A percentile compares a stretch with the other conserved stretches of the same genome.
Conservation (phyloP, 2,797 vertebrate species). For the Vireo griseus region DNA sequence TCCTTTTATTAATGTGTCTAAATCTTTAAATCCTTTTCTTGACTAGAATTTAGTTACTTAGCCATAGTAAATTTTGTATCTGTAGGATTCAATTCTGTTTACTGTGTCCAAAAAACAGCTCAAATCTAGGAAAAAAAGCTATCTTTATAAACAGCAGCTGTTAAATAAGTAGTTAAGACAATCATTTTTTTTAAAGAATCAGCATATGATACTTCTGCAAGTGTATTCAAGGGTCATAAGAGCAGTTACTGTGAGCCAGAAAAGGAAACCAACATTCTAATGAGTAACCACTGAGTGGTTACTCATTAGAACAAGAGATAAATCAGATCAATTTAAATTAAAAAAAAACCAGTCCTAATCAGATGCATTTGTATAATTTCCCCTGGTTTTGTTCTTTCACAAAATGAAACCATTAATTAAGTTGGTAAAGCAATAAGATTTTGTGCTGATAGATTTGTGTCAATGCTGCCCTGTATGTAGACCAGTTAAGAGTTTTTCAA, state of each 20-base stretch:
- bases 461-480: not conserved
- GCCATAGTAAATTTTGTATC: not conserved
- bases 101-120: not conserved
- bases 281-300: too few relatives aligned
- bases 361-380: not conserved
- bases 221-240: not conserved
- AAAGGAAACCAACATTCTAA: not conserved
- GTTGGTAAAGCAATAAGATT: not conserved
- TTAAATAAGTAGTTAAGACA: not conserved
- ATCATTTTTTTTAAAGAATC: not conserved
- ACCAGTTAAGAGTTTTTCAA: slow-evolving; percentile 1
- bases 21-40: not conserved
- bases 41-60: not conserved
- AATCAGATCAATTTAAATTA: not conserved
- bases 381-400: not conserved
- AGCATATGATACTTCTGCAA: not conserved
- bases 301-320: not conserved
- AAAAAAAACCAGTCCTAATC: not conserved
- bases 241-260: not conserved
- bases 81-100: not conserved
- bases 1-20: not conserved
- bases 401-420: not conserved
- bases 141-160: not conserved
- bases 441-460: slow-evolving; percentile 6
- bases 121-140: not conserved